Percentiles rank a stretch among this genome's conserved stretches.
Conservation (phyloP, 2,113 vertebrate species). For the Oenanthe melanoleuca region DNA sequence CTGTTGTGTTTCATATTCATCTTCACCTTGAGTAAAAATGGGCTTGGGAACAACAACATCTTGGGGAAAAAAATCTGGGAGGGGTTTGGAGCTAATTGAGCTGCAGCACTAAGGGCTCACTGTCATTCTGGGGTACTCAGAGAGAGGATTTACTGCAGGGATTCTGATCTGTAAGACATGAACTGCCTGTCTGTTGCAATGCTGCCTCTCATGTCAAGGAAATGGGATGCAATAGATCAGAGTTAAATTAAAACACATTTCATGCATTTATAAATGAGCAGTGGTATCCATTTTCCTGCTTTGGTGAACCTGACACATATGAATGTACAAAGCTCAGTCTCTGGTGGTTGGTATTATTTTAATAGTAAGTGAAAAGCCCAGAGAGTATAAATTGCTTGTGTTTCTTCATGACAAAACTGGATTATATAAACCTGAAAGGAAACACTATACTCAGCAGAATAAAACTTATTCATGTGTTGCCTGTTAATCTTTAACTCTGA, state of each 20-base stretch:
- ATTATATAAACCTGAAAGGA: neutral
- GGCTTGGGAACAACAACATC: neutral
- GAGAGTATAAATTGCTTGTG: neutral
- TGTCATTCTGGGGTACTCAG: neutral
- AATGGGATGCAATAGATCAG: neutral
- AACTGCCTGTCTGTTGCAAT: neutral
- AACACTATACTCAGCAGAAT: neutral
- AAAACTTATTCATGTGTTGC: neutral
- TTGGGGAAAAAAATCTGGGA: neutral
- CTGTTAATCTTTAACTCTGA: neutral
- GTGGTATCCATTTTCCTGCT: neutral
- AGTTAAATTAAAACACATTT: slow-evolving; percentile 38
- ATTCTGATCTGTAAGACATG: neutral
- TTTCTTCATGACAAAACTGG: neutral
- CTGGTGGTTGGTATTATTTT: neutral
- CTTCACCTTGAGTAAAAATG: neutral
- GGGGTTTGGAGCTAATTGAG: neutral
- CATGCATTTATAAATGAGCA: slow-evolving; percentile 12
- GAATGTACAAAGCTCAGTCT: neutral
- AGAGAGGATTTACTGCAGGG: neutral
- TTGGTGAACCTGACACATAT: neutral
- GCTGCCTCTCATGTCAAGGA: neutral
- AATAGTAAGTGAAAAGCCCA: neutral
- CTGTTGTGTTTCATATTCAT: neutral
- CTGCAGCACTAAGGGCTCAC: neutral